Conservation (phyloP, 2,888 invertebrate genomes). For the Heliothis peltigera region DNA sequence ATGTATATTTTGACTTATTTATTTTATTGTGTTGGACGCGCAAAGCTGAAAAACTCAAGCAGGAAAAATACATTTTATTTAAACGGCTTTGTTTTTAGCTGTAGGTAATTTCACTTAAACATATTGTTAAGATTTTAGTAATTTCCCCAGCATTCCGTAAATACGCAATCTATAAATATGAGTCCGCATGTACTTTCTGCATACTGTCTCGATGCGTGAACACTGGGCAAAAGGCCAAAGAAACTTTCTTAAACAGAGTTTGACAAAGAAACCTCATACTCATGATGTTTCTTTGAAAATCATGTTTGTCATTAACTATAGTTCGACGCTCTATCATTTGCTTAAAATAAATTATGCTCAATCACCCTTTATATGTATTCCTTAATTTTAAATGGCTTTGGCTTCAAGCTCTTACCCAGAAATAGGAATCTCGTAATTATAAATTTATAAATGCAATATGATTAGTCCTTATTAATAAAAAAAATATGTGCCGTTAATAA, state of each 20-base stretch:
- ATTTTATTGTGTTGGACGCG: too few species aligned
- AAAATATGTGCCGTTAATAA: too few species aligned
- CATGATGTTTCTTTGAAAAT: constrained; percentile 18
- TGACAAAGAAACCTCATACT: constrained; percentile 31
- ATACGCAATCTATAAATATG: constrained; percentile 58
- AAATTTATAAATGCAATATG: too few species aligned
- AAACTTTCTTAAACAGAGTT: constrained; percentile 48
- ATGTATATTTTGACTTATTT: too few species aligned
- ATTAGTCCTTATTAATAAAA: too few species aligned
- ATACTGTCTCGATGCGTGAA: constrained; percentile 54
- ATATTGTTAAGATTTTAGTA: constrained; percentile 11
- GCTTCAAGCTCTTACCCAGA: too few species aligned
- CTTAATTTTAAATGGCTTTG: too few species aligned
- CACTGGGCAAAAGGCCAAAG: constrained; percentile 67
- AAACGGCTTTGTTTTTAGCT: too few species aligned
- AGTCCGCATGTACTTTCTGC: constrained; percentile 48
- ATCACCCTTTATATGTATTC: neutral
- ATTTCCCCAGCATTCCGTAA: constrained; percentile 42
- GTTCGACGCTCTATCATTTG: constrained; percentile 4
- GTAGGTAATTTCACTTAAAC: neutral
- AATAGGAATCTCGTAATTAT: too few species aligned
- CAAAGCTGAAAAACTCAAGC: too few species aligned
- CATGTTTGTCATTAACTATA: constrained; percentile 1
- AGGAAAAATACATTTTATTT: too few species aligned
- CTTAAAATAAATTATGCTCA: constrained; percentile 10